phyloP scores from a whole-genome alignment of 2,888 invertebrate genomes.

The Hyposoter dolosus region DNA sequence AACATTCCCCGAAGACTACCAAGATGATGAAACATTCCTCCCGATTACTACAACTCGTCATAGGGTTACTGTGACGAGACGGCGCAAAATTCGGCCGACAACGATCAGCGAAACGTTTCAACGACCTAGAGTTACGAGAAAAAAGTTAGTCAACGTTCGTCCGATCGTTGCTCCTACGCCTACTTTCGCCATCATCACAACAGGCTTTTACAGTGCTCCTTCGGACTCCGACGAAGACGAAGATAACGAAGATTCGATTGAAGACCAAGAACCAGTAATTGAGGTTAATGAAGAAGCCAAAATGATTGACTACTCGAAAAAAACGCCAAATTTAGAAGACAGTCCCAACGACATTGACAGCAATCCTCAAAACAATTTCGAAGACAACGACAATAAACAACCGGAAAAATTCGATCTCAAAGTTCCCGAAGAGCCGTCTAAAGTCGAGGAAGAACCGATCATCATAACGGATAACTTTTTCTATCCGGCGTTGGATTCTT shows the following conservation, averaged over 20 bases:
- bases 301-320: slow-evolving; percentile 45
- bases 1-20: slow-evolving; percentile 49
- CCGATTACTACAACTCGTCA: slow-evolving; percentile 71
- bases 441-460: slow-evolving; percentile 74
- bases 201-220: slow-evolving; percentile 81
- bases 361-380: slow-evolving; percentile 69
- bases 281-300: slow-evolving; percentile 58
- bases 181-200: slow-evolving; percentile 82
- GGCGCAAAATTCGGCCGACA: slow-evolving; percentile 79
- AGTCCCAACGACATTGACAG: slow-evolving; percentile 76
- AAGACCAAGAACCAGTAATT: slow-evolving; percentile 55
- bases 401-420: slow-evolving; percentile 55
- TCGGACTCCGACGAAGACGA: slow-evolving; percentile 75
- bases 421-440: slow-evolving; percentile 58
- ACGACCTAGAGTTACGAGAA: slow-evolving; percentile 78
- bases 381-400: slow-evolving; percentile 42
- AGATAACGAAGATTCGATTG: slow-evolving; percentile 42
- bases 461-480: slow-evolving; percentile 84
- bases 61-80: slow-evolving; percentile 82
- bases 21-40: slow-evolving; percentile 34
- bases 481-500: slow-evolving; percentile 74
- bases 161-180: slow-evolving; percentile 78
- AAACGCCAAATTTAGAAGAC: slow-evolving; percentile 76
- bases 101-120: slow-evolving; percentile 63
- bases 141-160: slow-evolving; percentile 80